A percentile compares a stretch with the other conserved stretches of the same genome.
Conservation (phyloP, 2,888 invertebrate species). For the Poecilobothrus nobilitatus region DNA sequence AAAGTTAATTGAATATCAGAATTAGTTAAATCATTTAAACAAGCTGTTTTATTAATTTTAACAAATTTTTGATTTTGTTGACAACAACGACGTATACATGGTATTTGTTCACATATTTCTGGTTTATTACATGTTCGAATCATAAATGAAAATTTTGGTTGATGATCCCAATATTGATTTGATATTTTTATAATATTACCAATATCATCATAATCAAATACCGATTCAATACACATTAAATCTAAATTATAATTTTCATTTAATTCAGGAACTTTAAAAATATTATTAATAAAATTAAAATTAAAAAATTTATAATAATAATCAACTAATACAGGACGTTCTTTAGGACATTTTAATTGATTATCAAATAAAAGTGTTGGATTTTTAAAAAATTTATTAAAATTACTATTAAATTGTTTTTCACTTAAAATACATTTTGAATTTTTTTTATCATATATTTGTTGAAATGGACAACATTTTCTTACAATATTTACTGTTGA, state of each 20-base stretch:
- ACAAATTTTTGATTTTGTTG: constrained; percentile 34
- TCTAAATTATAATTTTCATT: constrained; percentile 24
- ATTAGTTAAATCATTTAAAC: constrained; percentile 29
- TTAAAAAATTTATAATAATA: constrained; percentile 29
- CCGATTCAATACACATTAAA: constrained; percentile 37
- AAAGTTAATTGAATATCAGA: constrained; percentile 23
- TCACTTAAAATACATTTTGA: constrained; percentile 27
- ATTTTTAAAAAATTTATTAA: constrained; percentile 29
- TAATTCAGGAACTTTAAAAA: constrained; percentile 24
- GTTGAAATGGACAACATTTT: constrained; percentile 37
- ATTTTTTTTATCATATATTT: constrained; percentile 28
- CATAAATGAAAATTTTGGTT: constrained; percentile 14
- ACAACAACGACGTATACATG: constrained; percentile 39
- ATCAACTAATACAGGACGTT: constrained; percentile 34
- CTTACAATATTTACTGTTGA: constrained; percentile 30
- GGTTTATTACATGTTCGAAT: constrained; percentile 22
- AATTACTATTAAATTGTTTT: constrained; percentile 26
- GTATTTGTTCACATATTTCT: constrained; percentile 30
- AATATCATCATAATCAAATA: constrained; percentile 18
- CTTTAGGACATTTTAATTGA: constrained; percentile 28
- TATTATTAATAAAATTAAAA: constrained; percentile 28
- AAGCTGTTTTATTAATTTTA: constrained; percentile 32
- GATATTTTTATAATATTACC: constrained; percentile 19
- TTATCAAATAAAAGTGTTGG: constrained; percentile 31
- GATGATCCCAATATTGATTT: constrained; percentile 10